These are phyloP conservation scores for Planiliza haematocheilus DNA, from an alignment of 2,113 vertebrate genomes.

Conservation along the genomic window DNA sequence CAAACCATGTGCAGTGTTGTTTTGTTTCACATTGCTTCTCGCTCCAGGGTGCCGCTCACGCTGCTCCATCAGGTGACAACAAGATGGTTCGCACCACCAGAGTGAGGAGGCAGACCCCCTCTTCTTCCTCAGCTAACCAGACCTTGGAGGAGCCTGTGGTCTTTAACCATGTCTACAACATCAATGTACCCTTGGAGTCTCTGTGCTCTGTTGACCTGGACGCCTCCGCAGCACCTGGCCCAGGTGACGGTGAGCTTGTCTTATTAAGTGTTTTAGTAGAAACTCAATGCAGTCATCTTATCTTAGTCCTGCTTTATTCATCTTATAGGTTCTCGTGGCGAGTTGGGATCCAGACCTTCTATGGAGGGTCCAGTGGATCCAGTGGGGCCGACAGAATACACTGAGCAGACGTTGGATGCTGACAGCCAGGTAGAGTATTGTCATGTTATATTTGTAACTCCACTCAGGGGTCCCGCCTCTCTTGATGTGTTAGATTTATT, in stretches of 20 bases:
- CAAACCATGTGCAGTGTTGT: conserved; percentile 6
- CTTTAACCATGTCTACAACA: conserved; percentile 97
- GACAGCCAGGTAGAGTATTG: conserved; percentile 84
- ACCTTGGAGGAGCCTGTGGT: conserved; percentile 88
- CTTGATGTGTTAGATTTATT: no score
- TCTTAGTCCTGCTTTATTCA: not conserved
- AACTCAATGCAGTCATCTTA: conserved; percentile 2
- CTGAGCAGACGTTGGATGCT: conserved; percentile 90
- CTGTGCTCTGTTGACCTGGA: conserved; percentile 91
- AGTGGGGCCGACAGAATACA: conserved; percentile 84
- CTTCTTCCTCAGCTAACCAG: conserved; percentile 79
- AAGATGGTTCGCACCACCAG: conserved; percentile 80
- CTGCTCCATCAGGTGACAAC: conserved; percentile 70
- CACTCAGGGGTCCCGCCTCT: no score
- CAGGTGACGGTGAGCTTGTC: conserved; percentile 63
- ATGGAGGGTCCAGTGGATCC: conserved; percentile 80
- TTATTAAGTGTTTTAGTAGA: conserved; percentile 13
- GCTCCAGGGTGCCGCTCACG: conserved; percentile 61
- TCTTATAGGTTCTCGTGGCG: conserved; percentile 59
- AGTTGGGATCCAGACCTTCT: conserved; percentile 66
- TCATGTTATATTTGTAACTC: not conserved
- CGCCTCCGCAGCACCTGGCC: conserved; percentile 59
- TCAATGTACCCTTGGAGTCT: conserved; percentile 92
- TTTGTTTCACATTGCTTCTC: conserved; percentile 43
- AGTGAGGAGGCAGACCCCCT: conserved; percentile 77